Percentiles rank a stretch among this genome's conserved stretches.
phyloP scores from a whole-genome alignment of 1,140 invertebrate species.

The Pogonognathellus flavescens region DNA sequence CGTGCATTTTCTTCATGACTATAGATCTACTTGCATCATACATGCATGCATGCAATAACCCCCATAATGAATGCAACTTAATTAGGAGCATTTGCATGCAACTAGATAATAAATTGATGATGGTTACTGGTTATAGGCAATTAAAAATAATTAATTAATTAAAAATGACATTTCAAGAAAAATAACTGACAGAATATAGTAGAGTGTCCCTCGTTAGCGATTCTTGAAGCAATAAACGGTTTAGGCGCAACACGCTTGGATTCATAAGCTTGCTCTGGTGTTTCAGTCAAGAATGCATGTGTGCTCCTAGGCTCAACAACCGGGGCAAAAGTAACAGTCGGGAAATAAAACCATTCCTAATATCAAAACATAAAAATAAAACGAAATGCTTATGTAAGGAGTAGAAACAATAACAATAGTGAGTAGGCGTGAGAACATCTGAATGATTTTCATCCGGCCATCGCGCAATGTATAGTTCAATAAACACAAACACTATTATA shows the following conservation, averaged over 20 bases:
- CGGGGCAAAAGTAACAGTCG: slow-evolving; percentile 46
- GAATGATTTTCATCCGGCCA: too few relatives aligned
- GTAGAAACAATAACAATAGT: not conserved
- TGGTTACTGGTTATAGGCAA: not conserved
- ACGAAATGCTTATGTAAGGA: not conserved
- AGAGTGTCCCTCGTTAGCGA: slow-evolving; percentile 46
- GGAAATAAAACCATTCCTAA: slow-evolving; percentile 48
- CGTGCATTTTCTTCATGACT: too few relatives aligned
- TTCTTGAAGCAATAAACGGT: slow-evolving; percentile 46
- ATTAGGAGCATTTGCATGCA: too few relatives aligned
- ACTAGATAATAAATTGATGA: not conserved
- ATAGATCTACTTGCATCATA: not conserved
- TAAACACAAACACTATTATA: too few relatives aligned
- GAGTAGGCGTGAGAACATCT: too few relatives aligned
- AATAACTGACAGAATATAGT: slow-evolving; percentile 15
- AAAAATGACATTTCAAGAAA: not conserved
- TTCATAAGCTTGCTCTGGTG: slow-evolving; percentile 57
- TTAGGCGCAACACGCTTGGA: slow-evolving; percentile 7
- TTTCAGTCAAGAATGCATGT: slow-evolving; percentile 51
- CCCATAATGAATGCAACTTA: not conserved
- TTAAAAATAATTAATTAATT: not conserved
- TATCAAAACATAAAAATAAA: not conserved
- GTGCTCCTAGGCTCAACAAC: slow-evolving; percentile 50
- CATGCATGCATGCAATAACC: not conserved
- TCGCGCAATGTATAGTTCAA: too few relatives aligned